Evolutionary conservation across 1,140 invertebrate genomes (phyloP).

Genomic region (Acromyrmex charruanus): DNA sequence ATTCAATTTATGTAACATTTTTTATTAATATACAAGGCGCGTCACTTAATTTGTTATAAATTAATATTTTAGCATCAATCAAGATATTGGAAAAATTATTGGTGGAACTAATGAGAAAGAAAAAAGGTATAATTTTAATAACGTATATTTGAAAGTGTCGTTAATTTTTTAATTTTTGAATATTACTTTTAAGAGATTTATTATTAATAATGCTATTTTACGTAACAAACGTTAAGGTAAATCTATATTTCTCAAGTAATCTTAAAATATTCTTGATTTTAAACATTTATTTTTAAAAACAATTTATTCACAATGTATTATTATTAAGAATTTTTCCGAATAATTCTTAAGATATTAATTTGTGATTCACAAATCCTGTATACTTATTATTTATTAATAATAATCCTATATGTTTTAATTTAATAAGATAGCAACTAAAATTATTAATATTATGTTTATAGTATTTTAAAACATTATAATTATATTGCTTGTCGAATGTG

Average conservation of each 20-base stretch:
- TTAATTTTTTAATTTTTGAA: background rate
- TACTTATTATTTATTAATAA: background rate
- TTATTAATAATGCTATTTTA: background rate
- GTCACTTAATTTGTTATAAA: conserved; percentile 10
- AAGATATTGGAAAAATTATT: background rate
- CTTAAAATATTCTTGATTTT: background rate
- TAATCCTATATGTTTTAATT: background rate
- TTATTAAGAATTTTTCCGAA: background rate
- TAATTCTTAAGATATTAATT: background rate
- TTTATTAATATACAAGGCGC: conserved; percentile 6
- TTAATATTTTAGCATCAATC: conserved; percentile 1
- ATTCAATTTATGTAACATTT: conserved; percentile 3
- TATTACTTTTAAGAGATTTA: background rate
- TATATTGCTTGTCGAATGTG: background rate
- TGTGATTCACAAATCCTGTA: background rate
- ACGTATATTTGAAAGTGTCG: background rate
- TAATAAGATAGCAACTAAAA: background rate
- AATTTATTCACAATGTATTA: background rate
- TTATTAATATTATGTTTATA: background rate
- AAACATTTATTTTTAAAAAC: background rate
- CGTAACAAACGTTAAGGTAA: background rate
- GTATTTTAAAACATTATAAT: background rate
- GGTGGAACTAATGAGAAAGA: background rate
- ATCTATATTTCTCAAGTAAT: background rate
- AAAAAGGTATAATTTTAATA: background rate